Evolutionary conservation across 2,797 vertebrate genomes (phyloP), one percentile per base, ranked within the genome.

Genomic region (Thalassophryne amazonica): DNA sequence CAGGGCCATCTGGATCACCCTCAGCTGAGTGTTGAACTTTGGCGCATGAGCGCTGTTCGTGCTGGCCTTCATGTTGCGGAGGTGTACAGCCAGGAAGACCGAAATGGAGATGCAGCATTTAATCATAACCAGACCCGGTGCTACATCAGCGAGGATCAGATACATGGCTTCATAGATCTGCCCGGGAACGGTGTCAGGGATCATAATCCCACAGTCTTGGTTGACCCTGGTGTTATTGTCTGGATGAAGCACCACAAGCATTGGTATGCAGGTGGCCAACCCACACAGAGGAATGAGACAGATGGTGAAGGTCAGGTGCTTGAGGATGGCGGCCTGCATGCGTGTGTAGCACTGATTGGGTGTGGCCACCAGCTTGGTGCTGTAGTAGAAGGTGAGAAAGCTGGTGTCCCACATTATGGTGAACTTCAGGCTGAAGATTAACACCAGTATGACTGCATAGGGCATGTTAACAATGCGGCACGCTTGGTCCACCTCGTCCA

Each of bases 61-160:
- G 65, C 78, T 90, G 52, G 85, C 76, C 38, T 86, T 91, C 89
- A 92, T 89, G 72, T 86, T 65, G 2, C 19, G 82, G n/a, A 91
- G 88, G 37, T 92, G 90, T 24, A 82, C 56, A 15, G 62, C 69
- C 46, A 90, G 60, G 58, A 92, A 88, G 35, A 85, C 12, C 0
- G 85, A 84, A 64, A 91, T 89, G 41, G 91, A 92, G 55, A 92
- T 52, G 78, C 90, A 90, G 69, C 85, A 84, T 60, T 91, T 91
- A 0, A 85, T 33, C 87, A 90, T 88, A 25, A 92, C 2, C 41
- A 86, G 3, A 2, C 88, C 88, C 0, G 91, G 91, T 25, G 91
- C 28, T 1, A 91, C 60, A 11, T 92, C 89, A 0, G 87, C 34
- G 1, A 86, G 37, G 19, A 91, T 3, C 18, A 90, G 60, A 6